Evolutionary conservation across 1,140 invertebrate genomes (phyloP), one percentile per base, ranked within the genome.

Genomic region (Hyposmocoma kahamanoa): DNA sequence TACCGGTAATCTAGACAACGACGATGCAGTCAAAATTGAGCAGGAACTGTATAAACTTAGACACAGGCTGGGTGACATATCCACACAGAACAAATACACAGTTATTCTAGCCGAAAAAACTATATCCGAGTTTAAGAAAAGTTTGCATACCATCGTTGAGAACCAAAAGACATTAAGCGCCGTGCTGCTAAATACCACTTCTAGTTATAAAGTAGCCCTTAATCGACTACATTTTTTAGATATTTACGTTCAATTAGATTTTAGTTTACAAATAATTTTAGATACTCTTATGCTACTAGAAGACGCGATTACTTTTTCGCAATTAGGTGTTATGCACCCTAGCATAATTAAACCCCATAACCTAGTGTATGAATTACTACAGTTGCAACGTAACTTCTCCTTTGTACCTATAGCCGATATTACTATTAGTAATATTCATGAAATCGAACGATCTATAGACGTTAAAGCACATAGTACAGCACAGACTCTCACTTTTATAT

Each of bases 301-400:
- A 41, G 20, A 41, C 15, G 38, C 38, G 22, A 20, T 21, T 18
- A 21, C 38, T 41, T 41, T 41, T 20, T 8, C 38, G 9, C 38
- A 41, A 9, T 21, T 41, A 41, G 38, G 38, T 1, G 13, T 41
- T 21, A 41, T 41, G 38, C 38, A 41, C 15, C 38, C 38, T 20
- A 41, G 38, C 13, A 41, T 41, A 41, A 41, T 41, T 10, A 41
- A 13, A 21, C 19, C 38, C 4, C 38, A 20, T 11, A 41, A 41
- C 22, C 13, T 41, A 41, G 22, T 41, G 20, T 11, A 1, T 1
- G 38, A 41, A 41, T 21, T 41, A 2, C 3, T 20, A 21, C 18
- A 21, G 11, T 10, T 41, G 1, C 3, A 15, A 34, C 6, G 10
- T 19, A 41, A 41, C 11, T 1, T 20, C 22, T 2, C 5, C 10